Base-by-base conservation (phyloP, 2,113 vertebrate genomes). In the Miniopterus natalensis region DNA sequence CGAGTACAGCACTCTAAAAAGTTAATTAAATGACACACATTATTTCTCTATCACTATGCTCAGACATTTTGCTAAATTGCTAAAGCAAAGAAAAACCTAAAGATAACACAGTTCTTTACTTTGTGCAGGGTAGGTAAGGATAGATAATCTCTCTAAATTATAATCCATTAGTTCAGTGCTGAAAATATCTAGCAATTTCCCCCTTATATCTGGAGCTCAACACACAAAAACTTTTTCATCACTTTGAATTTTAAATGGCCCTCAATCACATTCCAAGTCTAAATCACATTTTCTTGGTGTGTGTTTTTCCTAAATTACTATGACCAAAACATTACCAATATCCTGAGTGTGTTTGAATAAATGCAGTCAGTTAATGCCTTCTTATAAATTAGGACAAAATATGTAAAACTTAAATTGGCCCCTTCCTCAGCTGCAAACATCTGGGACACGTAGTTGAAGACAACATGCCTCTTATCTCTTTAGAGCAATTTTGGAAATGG, bases 401-500 rank as follows among this genome's bases (percentile, higher is more conserved):
- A 36, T 31, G 42, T 49, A 66, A 83, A 84, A 83, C 45, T 17
- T 81, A n/a, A 81, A 87, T 18, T 5, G 25, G 5, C 29, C 80
- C 45, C 45, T 87, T 83, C 80, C 83, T 73, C 75, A 87, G 47
- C n/a, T 49, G 11, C 57, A 51, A 86, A 90, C 74, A 92, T 65
- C 51, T 59, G 61, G 13, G 89, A 86, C n/a, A 87, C 17, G 70
- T 75, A 77, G 1, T 13, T 55, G 45, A n/a, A 14, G 31, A 70
- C 36, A 85, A 36, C 74, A 92, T 61, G 73, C 45, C 71, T 80
- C 65, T 84, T 47, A 70, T 14, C 45, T 68, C 57, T 80, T 63
- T 36, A 88, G 15, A 86, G 36, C 17, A 81, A 36, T 77, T 93
- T 70, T 96, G 80, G 80, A 92, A 90, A 78, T 66, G 47, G 66